Evolutionary conservation across 1,140 invertebrate genomes (phyloP), one percentile per base, ranked within the genome.

Genomic region (Drosophila nebulosa): DNA sequence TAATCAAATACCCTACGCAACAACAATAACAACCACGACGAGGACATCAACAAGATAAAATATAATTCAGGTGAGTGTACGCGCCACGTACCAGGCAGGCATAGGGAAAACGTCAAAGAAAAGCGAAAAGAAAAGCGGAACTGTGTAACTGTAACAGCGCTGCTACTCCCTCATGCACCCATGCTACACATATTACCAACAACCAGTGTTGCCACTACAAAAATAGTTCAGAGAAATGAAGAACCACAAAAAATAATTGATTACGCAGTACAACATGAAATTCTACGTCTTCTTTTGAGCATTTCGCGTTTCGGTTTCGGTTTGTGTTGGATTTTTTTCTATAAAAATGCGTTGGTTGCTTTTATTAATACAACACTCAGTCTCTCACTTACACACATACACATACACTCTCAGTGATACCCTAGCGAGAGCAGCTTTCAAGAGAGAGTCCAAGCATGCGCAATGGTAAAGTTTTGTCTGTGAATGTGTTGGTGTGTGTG

Each of bases 271-370:
- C 61, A 70, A 42, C 26, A 74, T 53, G 67, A 67, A 35, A 46
- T 51, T 58, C 16, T 39, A 64, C 39, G 53, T 70, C 27, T 67
- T 65, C 57, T 63, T 70, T 58, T 51, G 50, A 58, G 36, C 59
- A 74, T 70, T 69, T 70, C 57, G 68, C 63, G 68, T 71, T 75
- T 70, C 60, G 55, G 69, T 79, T 81, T 74, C 60, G 67, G 74
- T 83, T 83, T 70, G 59, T 64, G 77, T 84, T 75, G 65, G 71
- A 52, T 32, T 30, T 16, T 69, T 78, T 50, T 74, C 61, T 81
- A 71, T 69, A 80, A 86, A 88, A 88, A 86, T 85, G 81, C 81
- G 81, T 85, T 78, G 81, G 81, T 85, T 85, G 81, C 81, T 86
- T 86, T 86, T 86, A 86, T 81, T 86, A 86, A 86, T 86, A 86